Percentiles rank a stretch among this genome's conserved stretches.
These are phyloP conservation scores for Pitangus sulphuratus DNA, from an alignment of 2,797 vertebrate genomes.

Conservation along the genomic window DNA sequence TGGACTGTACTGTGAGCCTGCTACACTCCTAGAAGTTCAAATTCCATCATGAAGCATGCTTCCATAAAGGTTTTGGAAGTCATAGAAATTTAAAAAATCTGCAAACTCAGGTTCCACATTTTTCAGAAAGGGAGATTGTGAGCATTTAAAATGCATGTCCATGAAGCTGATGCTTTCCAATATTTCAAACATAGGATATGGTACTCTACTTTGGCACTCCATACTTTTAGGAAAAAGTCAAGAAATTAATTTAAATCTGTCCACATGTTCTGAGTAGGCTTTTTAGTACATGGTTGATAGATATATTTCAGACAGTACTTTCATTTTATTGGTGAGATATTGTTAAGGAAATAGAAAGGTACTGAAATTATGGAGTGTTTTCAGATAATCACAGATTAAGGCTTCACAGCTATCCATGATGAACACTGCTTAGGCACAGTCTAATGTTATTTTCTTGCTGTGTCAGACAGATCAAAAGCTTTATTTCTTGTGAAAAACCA, in stretches of 20 bases:
- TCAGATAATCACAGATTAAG: conserved; percentile 83
- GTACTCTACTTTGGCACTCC: neutral
- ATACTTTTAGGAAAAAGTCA: neutral
- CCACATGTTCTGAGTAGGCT: neutral
- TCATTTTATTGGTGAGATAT: neutral
- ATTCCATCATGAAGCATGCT: neutral
- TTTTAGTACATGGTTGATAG: neutral
- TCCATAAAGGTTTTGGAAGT: neutral
- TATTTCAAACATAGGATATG: neutral
- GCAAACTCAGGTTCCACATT: neutral
- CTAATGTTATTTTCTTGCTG: conserved; percentile 81
- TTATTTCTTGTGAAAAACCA: conserved; percentile 55
- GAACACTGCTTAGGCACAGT: conserved; percentile 83
- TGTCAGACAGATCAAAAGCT: conserved; percentile 81
- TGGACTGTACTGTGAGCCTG: neutral
- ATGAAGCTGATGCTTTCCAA: neutral
- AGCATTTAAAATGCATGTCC: neutral
- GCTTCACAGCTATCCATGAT: conserved; percentile 85
- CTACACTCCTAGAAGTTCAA: neutral
- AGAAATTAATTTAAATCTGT: neutral
- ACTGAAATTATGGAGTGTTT: neutral
- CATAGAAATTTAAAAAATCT: neutral
- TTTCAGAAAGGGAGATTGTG: neutral
- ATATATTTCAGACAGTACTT: neutral
- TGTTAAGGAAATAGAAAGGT: neutral